Percentiles rank a stretch among this genome's conserved stretches.
phyloP scores from a whole-genome alignment of 2,797 vertebrate species.

The Malurus leucopterus region DNA sequence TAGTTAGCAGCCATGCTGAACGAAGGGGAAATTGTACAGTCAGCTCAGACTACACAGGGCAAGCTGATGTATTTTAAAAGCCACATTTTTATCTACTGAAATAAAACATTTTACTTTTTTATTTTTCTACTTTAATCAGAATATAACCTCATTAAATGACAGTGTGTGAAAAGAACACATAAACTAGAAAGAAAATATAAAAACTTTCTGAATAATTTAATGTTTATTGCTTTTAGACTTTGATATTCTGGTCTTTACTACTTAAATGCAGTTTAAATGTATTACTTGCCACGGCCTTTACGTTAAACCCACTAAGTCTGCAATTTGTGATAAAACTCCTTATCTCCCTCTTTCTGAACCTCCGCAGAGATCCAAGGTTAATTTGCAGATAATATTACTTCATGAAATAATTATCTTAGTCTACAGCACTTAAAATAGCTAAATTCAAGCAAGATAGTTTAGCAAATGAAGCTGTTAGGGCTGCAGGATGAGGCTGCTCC shows the following conservation, averaged over 20 bases:
- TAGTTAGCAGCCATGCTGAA: constrained; percentile 41
- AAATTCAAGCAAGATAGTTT: background rate
- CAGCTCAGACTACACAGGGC: background rate
- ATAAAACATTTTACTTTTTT: constrained; percentile 34
- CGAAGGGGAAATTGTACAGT: constrained; percentile 14
- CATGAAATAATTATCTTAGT: constrained; percentile 62
- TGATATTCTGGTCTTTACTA: constrained; percentile 58
- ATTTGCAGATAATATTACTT: constrained; percentile 61
- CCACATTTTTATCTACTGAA: constrained; percentile 36
- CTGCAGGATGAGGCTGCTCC: background rate
- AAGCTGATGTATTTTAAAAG: constrained; percentile 2
- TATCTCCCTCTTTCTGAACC: constrained; percentile 48
- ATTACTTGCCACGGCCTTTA: constrained; percentile 62
- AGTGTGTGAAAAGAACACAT: constrained; percentile 53
- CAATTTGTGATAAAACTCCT: constrained; percentile 64
- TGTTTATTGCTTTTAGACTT: constrained; percentile 59
- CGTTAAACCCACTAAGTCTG: constrained; percentile 57
- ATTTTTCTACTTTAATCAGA: constrained; percentile 57
- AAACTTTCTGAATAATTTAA: constrained; percentile 67
- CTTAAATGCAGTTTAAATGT: constrained; percentile 74
- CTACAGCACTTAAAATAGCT: constrained; percentile 45
- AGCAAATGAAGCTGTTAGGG: background rate
- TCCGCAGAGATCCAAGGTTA: constrained; percentile 50
- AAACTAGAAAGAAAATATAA: constrained; percentile 59
- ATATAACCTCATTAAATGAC: constrained; percentile 61